Evolutionary conservation across 2,888 invertebrate genomes (phyloP).

Genomic region (Lissonota sp.): DNA sequence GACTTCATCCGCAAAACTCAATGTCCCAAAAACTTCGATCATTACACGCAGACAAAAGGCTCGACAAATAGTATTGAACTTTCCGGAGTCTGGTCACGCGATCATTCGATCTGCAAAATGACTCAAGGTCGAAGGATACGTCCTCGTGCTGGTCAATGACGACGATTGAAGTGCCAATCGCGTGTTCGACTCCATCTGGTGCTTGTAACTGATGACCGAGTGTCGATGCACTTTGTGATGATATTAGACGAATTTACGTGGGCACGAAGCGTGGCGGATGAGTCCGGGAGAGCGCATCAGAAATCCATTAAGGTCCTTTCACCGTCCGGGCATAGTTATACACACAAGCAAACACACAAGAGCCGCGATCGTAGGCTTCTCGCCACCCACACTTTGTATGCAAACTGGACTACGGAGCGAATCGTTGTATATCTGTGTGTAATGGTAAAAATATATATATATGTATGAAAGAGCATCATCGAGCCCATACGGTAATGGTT

Average conservation of each 20-base stretch:
- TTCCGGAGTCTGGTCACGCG: too few relatives aligned
- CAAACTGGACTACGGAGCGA: constrained; percentile 51
- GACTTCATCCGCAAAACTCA: too few relatives aligned
- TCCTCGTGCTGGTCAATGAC: constrained; percentile 71
- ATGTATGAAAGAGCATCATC: constrained; percentile 45
- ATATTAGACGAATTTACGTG: constrained; percentile 69
- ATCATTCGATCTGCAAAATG: neutral
- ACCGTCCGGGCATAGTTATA: constrained; percentile 53
- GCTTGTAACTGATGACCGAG: constrained; percentile 17
- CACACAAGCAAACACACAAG: constrained; percentile 15
- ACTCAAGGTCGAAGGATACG: constrained; percentile 70
- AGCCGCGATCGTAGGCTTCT: constrained; percentile 41
- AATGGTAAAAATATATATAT: neutral
- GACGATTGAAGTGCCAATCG: constrained; percentile 42
- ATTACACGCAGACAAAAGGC: too few relatives aligned
- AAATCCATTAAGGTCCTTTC: constrained; percentile 76
- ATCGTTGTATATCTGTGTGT: constrained; percentile 5
- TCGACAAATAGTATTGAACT: too few relatives aligned
- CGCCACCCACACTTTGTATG: constrained; percentile 61
- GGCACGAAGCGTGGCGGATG: constrained; percentile 58
- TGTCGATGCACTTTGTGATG: constrained; percentile 58
- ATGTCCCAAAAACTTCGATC: too few relatives aligned
- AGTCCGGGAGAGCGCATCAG: constrained; percentile 70
- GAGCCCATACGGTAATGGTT: constrained; percentile 24
- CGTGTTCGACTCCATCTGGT: constrained; percentile 23